Evolutionary conservation across 2,797 vertebrate species (phyloP).

Genomic region (Phataginus tetradactyla): DNA sequence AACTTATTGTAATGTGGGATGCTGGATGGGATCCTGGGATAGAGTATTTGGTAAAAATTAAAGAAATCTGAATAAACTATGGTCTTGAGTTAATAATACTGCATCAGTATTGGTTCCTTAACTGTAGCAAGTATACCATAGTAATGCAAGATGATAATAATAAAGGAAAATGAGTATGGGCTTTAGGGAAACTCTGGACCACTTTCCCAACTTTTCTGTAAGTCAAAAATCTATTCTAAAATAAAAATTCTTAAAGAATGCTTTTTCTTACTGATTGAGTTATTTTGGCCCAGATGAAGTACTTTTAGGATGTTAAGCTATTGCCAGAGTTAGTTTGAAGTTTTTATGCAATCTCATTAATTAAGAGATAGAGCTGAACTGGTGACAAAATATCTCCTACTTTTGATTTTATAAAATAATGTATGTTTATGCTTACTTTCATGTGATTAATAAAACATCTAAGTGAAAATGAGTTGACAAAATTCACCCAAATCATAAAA

Average conservation of each 20-base stretch:
- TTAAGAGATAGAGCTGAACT: neutral
- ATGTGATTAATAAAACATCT: neutral
- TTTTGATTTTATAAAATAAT: slow-evolving; percentile 10
- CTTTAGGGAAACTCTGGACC: neutral
- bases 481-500: neutral
- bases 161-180: neutral
- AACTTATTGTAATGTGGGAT: neutral
- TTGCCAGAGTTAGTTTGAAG: neutral
- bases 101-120: neutral
- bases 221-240: neutral
- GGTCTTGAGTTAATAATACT: neutral
- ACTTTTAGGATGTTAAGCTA: neutral
- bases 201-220: neutral
- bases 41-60: neutral
- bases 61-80: neutral
- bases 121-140: neutral
- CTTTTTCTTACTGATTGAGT: neutral
- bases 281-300: neutral
- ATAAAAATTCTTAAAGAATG: neutral
- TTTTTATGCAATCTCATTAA: neutral
- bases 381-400: neutral
- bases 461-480: neutral
- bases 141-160: neutral
- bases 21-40: neutral
- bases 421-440: neutral